Percentiles rank a stretch among this genome's conserved stretches.
Evolutionary conservation across 2,113 vertebrate species (phyloP).

Genomic region (Numida meleagris): DNA sequence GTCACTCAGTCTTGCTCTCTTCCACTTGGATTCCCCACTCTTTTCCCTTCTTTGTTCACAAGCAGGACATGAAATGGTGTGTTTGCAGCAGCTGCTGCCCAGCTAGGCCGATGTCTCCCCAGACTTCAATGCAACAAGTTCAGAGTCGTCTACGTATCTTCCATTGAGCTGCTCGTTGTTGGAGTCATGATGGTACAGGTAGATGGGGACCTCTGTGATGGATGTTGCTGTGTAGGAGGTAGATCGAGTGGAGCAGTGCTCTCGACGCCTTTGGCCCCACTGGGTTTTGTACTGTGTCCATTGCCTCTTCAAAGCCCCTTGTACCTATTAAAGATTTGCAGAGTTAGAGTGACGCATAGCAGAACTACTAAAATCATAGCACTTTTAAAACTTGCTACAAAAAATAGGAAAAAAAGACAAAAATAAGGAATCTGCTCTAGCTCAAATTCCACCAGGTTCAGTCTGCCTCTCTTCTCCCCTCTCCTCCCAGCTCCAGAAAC

Average conservation of each 20-base stretch:
- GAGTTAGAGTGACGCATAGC: rapidly evolving
- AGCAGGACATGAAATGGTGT: conserved; percentile 15
- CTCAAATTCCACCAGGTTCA: not conserved
- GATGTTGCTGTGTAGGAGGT: conserved; percentile 89
- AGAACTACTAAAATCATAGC: not conserved
- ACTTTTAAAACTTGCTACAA: not conserved
- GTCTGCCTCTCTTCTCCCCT: not conserved
- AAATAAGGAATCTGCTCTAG: not conserved
- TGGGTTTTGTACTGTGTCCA: conserved; percentile 91
- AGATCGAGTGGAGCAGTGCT: conserved; percentile 85
- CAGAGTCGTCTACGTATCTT: conserved; percentile 80
- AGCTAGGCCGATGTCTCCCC: conserved; percentile 85
- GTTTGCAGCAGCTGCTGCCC: not conserved
- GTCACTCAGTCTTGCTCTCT: not conserved
- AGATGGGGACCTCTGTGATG: conserved; percentile 86
- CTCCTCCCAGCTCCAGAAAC: not conserved
- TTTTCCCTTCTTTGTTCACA: not conserved
- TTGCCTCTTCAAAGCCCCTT: conserved; percentile 89
- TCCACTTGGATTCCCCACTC: not conserved
- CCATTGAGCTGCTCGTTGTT: conserved; percentile 83
- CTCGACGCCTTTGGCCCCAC: conserved; percentile 87
- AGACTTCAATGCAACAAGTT: conserved; percentile 85
- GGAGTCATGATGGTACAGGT: conserved; percentile 86
- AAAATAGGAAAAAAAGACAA: not conserved
- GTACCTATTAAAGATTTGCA: conserved; percentile 80